Conservation (phyloP, 2,797 vertebrate genomes). For the Karalla daura region DNA sequence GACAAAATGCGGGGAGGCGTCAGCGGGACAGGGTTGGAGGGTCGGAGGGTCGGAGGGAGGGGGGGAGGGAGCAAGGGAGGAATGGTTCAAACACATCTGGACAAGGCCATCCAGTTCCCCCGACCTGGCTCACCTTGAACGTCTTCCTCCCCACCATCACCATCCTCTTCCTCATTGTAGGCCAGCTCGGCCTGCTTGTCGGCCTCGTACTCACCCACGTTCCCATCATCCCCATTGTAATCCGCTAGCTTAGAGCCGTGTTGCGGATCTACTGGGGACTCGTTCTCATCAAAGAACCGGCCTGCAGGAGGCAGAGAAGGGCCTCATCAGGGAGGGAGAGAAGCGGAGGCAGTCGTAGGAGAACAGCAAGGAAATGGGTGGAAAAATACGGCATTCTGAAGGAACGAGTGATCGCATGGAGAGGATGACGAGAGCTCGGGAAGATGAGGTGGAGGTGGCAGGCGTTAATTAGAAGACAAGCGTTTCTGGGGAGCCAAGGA, state of each 20-base stretch:
- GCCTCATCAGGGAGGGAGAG: conserved; percentile 84
- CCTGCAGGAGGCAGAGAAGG: conserved; percentile 95
- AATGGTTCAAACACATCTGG: conserved; percentile 80
- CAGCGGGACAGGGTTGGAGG: conserved; percentile 68
- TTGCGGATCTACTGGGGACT: conserved; percentile 99
- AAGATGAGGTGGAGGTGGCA: conserved; percentile 26
- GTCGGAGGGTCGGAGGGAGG: conserved; percentile 73
- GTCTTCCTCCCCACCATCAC: conserved; percentile 99
- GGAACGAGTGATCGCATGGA: conserved; percentile 35
- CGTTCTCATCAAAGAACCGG: conserved; percentile 99
- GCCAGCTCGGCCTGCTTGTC: conserved; percentile 99
- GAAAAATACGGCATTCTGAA: conserved; percentile 43
- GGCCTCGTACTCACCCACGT: conserved; percentile 99
- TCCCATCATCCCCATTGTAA: conserved; percentile 99
- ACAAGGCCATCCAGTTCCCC: conserved; percentile 72
- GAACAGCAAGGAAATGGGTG: conserved; percentile 47
- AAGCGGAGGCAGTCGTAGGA: conserved; percentile 68
- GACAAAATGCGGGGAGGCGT: conserved; percentile 56
- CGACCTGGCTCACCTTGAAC: conserved; percentile 98
- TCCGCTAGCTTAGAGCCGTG: conserved; percentile 99
- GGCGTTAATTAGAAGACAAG: conserved; percentile 15
- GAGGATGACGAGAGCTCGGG: conserved; percentile 31
- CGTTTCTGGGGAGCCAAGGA: conserved; percentile 17
- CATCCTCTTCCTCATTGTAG: conserved; percentile 99
- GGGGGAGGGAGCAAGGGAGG: conserved; percentile 72